These are phyloP conservation scores for Tachypleus tridentatus DNA, from an alignment of 1,140 invertebrate species.

Conservation along the genomic window DNA sequence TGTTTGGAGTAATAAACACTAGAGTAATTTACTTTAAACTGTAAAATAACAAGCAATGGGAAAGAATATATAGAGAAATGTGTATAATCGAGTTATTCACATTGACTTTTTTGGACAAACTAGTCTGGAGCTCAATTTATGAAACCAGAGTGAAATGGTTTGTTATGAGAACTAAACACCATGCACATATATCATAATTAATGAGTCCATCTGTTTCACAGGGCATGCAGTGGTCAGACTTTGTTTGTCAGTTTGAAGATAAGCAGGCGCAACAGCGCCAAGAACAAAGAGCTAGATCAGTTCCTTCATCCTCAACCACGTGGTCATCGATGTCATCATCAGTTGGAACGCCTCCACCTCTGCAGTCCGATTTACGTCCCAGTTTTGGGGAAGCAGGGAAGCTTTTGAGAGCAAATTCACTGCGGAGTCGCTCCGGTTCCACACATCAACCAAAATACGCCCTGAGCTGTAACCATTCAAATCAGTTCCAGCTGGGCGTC, in stretches of 20 bases:
- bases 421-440: background rate
- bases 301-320: background rate
- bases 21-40: too few species aligned
- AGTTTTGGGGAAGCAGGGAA: conserved; percentile 2
- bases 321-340: background rate
- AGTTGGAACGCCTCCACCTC: background rate
- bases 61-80: too few species aligned
- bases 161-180: too few species aligned
- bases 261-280: background rate
- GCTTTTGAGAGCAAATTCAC: background rate
- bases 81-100: too few species aligned
- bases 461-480: too few species aligned
- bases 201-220: background rate
- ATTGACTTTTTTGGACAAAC: too few species aligned
- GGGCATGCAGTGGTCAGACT: conserved; percentile 20
- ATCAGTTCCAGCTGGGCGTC: too few species aligned
- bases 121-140: too few species aligned
- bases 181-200: too few species aligned
- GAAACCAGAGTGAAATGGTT: too few species aligned
- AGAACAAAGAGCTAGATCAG: conserved; percentile 5
- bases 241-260: conserved; percentile 13
- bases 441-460: background rate
- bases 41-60: too few species aligned
- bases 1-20: too few species aligned
- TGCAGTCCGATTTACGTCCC: conserved; percentile 1